These are phyloP conservation scores for Xyliphius kryptos DNA, from an alignment of 2,113 vertebrate species.

Conservation along the genomic window DNA sequence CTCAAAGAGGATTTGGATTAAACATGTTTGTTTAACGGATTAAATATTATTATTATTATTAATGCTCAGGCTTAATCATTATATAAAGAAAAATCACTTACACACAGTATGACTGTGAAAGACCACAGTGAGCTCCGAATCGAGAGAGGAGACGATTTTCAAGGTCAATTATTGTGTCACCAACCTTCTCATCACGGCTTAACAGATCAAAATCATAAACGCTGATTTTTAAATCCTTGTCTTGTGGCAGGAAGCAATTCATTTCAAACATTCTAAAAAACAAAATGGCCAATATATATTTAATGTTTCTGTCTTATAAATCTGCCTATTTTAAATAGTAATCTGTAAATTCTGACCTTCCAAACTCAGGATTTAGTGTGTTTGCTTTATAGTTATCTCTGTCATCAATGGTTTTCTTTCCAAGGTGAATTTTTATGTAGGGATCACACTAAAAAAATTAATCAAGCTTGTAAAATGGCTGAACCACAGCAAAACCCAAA, in stretches of 20 bases:
- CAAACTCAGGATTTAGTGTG: constrained; percentile 83
- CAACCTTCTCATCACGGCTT: constrained; percentile 91
- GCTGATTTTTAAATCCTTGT: constrained; percentile 94
- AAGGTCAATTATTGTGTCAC: constrained; percentile 90
- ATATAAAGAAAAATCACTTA: constrained; percentile 61
- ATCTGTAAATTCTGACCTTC: constrained; percentile 70
- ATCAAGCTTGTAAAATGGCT: no score
- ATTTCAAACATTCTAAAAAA: constrained; percentile 87
- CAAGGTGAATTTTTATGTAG: constrained; percentile 87
- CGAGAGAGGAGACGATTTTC: constrained; percentile 95
- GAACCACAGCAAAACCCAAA: not conserved
- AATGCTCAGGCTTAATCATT: not conserved
- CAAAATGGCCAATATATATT: not conserved
- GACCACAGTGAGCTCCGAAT: constrained; percentile 84
- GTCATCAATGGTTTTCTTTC: constrained; percentile 85
- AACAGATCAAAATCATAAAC: constrained; percentile 89
- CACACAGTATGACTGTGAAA: constrained; percentile 87
- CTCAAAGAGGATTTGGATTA: not conserved
- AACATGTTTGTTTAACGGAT: not conserved
- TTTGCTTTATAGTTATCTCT: constrained; percentile 89
- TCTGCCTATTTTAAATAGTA: not conserved
- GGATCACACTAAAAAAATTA: constrained; percentile 86
- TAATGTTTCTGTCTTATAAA: not conserved
- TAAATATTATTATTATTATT: not conserved
- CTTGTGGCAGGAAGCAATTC: constrained; percentile 90